These are phyloP conservation scores for Pachymerium ferrugineum DNA, from an alignment of 2,888 invertebrate genomes.

Conservation along the genomic window DNA sequence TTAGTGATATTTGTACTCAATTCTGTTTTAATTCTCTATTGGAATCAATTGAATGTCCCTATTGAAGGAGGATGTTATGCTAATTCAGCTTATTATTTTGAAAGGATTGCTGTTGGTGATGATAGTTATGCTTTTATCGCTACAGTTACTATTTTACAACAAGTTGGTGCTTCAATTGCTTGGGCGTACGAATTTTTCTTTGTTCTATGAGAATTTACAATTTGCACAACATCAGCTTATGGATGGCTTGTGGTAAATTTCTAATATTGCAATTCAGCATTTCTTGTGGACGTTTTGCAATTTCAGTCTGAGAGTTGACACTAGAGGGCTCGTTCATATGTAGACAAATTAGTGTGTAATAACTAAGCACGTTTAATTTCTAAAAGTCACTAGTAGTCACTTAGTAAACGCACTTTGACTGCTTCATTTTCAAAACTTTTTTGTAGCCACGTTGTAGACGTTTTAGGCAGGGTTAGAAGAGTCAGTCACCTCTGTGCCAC, in stretches of 20 bases:
- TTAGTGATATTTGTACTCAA: background rate
- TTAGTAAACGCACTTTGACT: too few relatives aligned
- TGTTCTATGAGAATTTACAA: background rate
- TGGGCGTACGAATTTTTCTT: background rate
- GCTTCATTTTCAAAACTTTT: too few relatives aligned
- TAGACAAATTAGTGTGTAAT: too few relatives aligned
- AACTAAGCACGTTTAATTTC: too few relatives aligned
- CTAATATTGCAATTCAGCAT: too few relatives aligned
- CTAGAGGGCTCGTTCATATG: too few relatives aligned
- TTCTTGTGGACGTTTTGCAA: too few relatives aligned
- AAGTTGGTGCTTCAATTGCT: background rate
- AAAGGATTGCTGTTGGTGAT: background rate
- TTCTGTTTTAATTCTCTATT: background rate
- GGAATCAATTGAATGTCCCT: background rate
- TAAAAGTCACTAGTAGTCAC: too few relatives aligned
- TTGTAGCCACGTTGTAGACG: too few relatives aligned
- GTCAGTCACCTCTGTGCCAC: too few relatives aligned
- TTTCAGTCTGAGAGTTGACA: too few relatives aligned
- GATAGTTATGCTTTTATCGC: background rate
- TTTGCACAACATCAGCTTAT: background rate
- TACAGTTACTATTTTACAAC: background rate
- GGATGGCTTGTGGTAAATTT: background rate
- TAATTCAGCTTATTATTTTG: background rate
- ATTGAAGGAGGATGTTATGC: background rate
- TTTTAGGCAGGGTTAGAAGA: too few relatives aligned